Conservation (phyloP, 2,888 invertebrate species). For the Capitulum mitella region DNA sequence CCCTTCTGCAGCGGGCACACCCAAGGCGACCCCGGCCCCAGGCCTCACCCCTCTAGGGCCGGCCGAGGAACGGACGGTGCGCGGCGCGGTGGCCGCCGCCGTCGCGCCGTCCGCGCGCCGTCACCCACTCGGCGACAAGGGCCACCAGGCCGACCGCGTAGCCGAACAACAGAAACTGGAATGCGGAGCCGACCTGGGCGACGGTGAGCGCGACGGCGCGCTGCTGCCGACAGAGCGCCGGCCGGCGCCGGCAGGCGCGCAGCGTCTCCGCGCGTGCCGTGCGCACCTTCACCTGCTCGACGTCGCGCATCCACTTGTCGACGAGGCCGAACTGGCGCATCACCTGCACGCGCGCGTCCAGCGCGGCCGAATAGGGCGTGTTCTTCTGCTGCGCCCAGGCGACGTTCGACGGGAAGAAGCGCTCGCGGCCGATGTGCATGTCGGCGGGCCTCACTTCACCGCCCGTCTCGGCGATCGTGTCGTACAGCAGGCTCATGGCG, state of each 20-base stretch:
- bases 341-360: neutral
- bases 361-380: neutral
- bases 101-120: neutral
- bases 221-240: neutral
- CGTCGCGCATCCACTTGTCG: conserved; percentile 9
- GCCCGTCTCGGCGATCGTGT: neutral
- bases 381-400: conserved; percentile 13
- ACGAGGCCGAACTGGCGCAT: conserved; percentile 18
- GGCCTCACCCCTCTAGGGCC: too few species aligned
- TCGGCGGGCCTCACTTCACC: neutral
- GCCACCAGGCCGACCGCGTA: neutral
- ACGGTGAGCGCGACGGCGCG: neutral
- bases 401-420: conserved; percentile 13
- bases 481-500: conserved; percentile 7
- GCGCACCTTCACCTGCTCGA: neutral
- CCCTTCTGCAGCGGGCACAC: too few species aligned
- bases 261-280: neutral
- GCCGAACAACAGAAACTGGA: neutral
- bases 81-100: too few species aligned
- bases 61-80: too few species aligned
- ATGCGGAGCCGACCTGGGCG: neutral
- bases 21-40: too few species aligned
- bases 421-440: conserved; percentile 15
- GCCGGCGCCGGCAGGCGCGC: neutral
- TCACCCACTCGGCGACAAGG: neutral